Conservation (phyloP, 2,888 invertebrate genomes). For the Ophion ventricosus region DNA sequence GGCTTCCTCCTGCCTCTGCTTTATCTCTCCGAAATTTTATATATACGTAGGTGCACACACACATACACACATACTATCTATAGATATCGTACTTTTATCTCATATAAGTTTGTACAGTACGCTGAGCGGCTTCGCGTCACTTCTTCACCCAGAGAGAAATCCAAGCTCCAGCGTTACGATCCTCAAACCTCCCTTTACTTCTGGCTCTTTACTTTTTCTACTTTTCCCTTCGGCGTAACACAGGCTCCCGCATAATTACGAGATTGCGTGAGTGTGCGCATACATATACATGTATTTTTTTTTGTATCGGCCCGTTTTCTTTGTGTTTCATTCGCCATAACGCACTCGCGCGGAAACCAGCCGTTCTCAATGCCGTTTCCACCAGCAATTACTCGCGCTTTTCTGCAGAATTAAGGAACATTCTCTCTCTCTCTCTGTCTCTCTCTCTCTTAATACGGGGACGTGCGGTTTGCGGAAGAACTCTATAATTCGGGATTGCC, state of each 20-base stretch:
- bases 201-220: slow-evolving; percentile 76
- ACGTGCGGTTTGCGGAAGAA: neutral
- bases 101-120: slow-evolving; percentile 48
- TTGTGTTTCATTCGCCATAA: slow-evolving; percentile 45
- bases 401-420: slow-evolving; percentile 74
- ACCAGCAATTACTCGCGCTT: slow-evolving; percentile 79
- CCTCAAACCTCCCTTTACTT: slow-evolving; percentile 72
- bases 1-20: slow-evolving; percentile 67
- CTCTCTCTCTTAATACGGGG: slow-evolving; percentile 21
- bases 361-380: slow-evolving; percentile 71
- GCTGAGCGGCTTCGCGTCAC: slow-evolving; percentile 61
- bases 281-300: neutral
- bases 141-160: slow-evolving; percentile 60
- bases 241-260: slow-evolving; percentile 9
- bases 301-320: slow-evolving; percentile 26
- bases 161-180: slow-evolving; percentile 54
- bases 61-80: slow-evolving; percentile 18
- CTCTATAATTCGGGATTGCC: slow-evolving; percentile 25
- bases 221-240: slow-evolving; percentile 57
- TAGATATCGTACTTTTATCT: slow-evolving; percentile 52
- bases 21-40: slow-evolving; percentile 62
- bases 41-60: slow-evolving; percentile 19
- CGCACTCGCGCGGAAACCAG: slow-evolving; percentile 40
- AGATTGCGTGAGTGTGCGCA: slow-evolving; percentile 5
- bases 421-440: slow-evolving; percentile 56